Conservation (phyloP, 2,797 vertebrate species). For the Rachycentron canadum region DNA sequence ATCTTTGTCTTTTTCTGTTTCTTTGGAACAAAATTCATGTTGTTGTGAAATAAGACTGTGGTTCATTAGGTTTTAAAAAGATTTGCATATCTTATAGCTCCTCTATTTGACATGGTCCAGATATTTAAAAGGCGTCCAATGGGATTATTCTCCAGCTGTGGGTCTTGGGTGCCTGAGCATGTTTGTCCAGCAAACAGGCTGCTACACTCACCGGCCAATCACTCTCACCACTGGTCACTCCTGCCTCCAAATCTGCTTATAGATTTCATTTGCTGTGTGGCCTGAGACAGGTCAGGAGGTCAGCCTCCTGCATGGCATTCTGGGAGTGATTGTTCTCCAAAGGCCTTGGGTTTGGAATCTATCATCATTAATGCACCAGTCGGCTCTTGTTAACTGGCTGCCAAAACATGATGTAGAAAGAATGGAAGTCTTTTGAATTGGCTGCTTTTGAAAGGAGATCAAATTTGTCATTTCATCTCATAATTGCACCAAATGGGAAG, state of each 20-base stretch:
- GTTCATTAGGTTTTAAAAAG: conserved; percentile 82
- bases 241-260: conserved; percentile 91
- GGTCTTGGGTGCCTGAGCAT: conserved; percentile 60
- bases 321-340: conserved; percentile 94
- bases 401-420: conserved; percentile 89
- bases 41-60: conserved; percentile 80
- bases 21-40: conserved; percentile 74
- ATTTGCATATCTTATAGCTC: conserved; percentile 82
- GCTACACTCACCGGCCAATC: conserved; percentile 68
- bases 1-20: conserved; percentile 68
- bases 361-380: conserved; percentile 97
- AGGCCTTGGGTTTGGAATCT: conserved; percentile 91
- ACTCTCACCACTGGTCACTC: conserved; percentile 79
- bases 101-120: conserved; percentile 66
- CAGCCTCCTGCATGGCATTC: conserved; percentile 91
- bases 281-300: conserved; percentile 94
- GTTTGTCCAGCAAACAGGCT: conserved; percentile 84
- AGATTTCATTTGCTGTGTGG: conserved; percentile 93
- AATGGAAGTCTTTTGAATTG: conserved; percentile 87
- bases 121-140: conserved; percentile 74
- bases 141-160: conserved; percentile 79
- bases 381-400: conserved; percentile 89
- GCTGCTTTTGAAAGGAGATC: conserved; percentile 91
- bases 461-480: conserved; percentile 94
- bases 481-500: conserved; percentile 92